Evolutionary conservation across 2,797 vertebrate genomes (phyloP).

Genomic region (Antrozous pallidus): DNA sequence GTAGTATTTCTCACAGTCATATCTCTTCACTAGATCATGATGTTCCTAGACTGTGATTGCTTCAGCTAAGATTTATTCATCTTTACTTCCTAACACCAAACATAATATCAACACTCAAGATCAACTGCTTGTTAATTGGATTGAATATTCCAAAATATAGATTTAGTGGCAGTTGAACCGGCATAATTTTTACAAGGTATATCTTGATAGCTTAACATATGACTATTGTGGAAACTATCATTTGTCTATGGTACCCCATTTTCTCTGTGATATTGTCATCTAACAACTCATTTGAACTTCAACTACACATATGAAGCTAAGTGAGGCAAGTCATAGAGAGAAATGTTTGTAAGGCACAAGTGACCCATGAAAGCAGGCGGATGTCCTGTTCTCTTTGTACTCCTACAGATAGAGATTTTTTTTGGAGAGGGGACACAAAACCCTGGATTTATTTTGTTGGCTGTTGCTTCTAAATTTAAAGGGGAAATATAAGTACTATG

Average conservation of each 20-base stretch:
- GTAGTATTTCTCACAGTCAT: background rate
- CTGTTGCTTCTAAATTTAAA: slow-evolving; percentile 49
- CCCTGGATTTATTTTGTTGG: slow-evolving; percentile 10
- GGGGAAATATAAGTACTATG: background rate
- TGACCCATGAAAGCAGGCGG: background rate
- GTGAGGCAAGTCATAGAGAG: background rate
- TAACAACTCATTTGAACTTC: slow-evolving; percentile 31
- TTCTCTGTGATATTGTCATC: background rate
- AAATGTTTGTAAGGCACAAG: slow-evolving; percentile 4
- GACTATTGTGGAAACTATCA: background rate
- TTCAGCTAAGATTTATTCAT: background rate
- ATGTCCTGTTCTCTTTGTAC: slow-evolving; percentile 45
- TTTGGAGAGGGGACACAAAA: slow-evolving; percentile 2
- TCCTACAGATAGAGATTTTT: background rate
- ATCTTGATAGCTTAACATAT: background rate
- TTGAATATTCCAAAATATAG: background rate
- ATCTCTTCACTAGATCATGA: background rate
- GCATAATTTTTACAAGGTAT: background rate
- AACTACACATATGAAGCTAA: background rate
- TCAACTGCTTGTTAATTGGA: background rate
- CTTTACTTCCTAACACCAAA: background rate
- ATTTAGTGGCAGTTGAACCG: background rate
- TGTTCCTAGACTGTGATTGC: background rate
- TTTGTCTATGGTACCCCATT: background rate
- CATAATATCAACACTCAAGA: background rate